Percentiles rank a stretch among this genome's conserved stretches.
These are phyloP conservation scores for Thera britannica DNA, from an alignment of 2,888 invertebrate species.

Conservation along the genomic window DNA sequence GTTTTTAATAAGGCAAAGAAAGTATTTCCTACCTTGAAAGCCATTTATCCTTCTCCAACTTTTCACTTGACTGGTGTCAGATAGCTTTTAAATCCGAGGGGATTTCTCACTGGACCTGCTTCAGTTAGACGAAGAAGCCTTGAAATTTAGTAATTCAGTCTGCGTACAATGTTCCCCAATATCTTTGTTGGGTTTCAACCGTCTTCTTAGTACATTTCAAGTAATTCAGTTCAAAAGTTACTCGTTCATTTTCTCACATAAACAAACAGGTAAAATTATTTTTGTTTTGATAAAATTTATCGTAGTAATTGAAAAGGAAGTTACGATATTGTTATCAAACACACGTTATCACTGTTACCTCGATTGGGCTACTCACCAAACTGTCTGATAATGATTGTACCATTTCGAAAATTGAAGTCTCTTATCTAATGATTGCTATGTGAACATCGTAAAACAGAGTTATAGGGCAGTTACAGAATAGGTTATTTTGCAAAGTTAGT, in stretches of 20 bases:
- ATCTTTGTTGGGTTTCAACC: slow-evolving; percentile 8
- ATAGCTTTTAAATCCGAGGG: slow-evolving; percentile 4
- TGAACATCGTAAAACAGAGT: slow-evolving; percentile 15
- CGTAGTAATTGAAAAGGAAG: slow-evolving; percentile 51
- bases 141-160: neutral
- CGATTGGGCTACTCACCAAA: slow-evolving; percentile 48
- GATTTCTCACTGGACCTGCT: neutral
- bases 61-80: neutral
- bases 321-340: slow-evolving; percentile 50
- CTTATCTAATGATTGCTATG: slow-evolving; percentile 32
- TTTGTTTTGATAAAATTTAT: slow-evolving; percentile 42
- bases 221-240: neutral
- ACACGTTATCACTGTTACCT: slow-evolving; percentile 40
- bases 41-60: too few species aligned
- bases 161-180: neutral
- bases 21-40: too few species aligned
- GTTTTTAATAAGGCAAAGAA: too few species aligned
- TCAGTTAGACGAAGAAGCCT: neutral
- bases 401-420: slow-evolving; percentile 47
- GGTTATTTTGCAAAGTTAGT: neutral
- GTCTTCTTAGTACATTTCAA: neutral
- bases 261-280: slow-evolving; percentile 6
- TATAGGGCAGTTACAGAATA: neutral
- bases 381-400: slow-evolving; percentile 45
- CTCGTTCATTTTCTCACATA: slow-evolving; percentile 10